phyloP scores from a whole-genome alignment of 2,113 vertebrate species.

The Crypturellus undulatus region DNA sequence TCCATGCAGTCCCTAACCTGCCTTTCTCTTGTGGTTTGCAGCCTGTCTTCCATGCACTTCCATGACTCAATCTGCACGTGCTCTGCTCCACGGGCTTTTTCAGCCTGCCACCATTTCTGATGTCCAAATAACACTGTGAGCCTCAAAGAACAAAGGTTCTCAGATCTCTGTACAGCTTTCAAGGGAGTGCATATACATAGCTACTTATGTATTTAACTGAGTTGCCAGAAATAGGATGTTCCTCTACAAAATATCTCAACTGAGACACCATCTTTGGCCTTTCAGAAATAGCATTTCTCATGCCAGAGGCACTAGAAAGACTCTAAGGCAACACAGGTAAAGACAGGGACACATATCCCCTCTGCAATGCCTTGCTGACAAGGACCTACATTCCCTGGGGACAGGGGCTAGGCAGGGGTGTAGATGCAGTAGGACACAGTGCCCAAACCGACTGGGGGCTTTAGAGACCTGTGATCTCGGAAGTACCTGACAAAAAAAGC shows the following conservation, averaged over 20 bases:
- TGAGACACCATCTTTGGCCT: not conserved
- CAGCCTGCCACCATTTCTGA: not conserved
- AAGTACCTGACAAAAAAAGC: not conserved
- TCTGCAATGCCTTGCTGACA: not conserved
- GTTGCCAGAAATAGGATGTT: not conserved
- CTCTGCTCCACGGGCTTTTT: not conserved
- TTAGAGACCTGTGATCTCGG: not conserved
- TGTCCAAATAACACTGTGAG: not conserved
- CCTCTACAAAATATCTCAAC: not conserved
- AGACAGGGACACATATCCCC: not conserved
- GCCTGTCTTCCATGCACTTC: not conserved
- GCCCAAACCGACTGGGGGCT: not conserved
- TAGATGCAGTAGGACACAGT: not conserved
- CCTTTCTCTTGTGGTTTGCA: not conserved
- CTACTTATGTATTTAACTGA: not conserved
- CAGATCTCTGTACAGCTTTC: not conserved
- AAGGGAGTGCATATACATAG: accelerated
- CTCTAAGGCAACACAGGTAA: not conserved
- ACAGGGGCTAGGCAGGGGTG: not conserved
- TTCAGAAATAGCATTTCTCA: not conserved
- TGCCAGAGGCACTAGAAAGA: not conserved
- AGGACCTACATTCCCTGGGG: not conserved
- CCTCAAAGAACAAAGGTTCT: not conserved
- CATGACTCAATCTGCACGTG: accelerated
- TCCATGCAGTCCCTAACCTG: accelerated